Base-by-base conservation (phyloP, 2,113 vertebrate genomes). In the Panurus biarmicus region DNA sequence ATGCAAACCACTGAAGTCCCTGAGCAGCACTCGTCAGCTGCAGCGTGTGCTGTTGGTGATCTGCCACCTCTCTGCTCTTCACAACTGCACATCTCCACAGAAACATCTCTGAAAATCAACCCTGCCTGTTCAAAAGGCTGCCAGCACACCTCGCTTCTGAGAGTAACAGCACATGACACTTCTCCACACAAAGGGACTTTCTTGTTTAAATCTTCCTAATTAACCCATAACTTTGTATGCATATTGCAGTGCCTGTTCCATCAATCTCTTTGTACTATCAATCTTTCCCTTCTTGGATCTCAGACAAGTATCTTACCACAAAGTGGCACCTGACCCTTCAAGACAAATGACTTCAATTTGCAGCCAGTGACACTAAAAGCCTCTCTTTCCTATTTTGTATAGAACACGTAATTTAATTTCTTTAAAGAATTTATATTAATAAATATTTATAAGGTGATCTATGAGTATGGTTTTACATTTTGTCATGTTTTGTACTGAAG, bases 301-400 rank as follows among this genome's bases (percentile, higher is more conserved):
- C 85, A 86, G 95, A 96, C 95, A 97, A 96, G 96, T 88, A 88
- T 93, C 88, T 94, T 93, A 95, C 90, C 92, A 82, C 93, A 91
- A 97, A 97, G 95, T 94, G 96, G 91, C 96, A 96, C 92, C 96
- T 97, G 97, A 97, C 95, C 97, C 96, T 94, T 96, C 94, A 75
- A 97, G 96, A 97, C 93, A 97, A 97, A 97, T 96, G 72, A 96
- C 96, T 97, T 97, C 96, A 97, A 97, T 97, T 97, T 97, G 94
- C 96, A 96, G 96, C 35, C 96, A 64, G 85, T 95, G 97, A 95
- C 95, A 96, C 91, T 97, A 96, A 97, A 97, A 96, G 96, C 92
- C 85, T 92, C 64, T 80, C 94, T 91, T 81, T 89, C 84, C 94
- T 96, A 80, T 93, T 97, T 87, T 95, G 85, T 94, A 96, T 57